Evolutionary conservation across 2,113 vertebrate species (phyloP), one percentile per base, ranked within the genome.

Genomic region (Merops nubicus): DNA sequence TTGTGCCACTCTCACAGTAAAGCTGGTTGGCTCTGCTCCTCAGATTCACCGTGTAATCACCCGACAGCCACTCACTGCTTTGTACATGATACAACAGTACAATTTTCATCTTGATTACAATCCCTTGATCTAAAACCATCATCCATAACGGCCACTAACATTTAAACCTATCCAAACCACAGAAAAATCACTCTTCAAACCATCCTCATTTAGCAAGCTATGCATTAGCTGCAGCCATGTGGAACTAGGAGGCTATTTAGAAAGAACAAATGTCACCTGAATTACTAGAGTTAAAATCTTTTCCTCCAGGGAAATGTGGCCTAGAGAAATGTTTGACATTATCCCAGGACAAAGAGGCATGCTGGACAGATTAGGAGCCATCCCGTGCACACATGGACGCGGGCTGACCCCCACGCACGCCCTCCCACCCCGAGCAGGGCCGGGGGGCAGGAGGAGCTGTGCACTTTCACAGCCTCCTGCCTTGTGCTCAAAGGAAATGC

Each of bases 401-500:
- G n/a, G n/a, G 76, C 67, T 69, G 45, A 33, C 51, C 43, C 29
- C 79, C 80, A 96, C 34, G 45, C 91, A 92, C 79, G 0, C n/a
- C 76, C 80, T 56, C 89, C 85, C 76, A 92, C 9, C 53, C 88
- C 51, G 47, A 64, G 65, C 31, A 45, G 89, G 60, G 16, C 80
- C 69, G 92, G 19, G 92, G 88, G 95, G 89, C 78, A 96, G 74
- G 60, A 75, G 88, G 88, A 85, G 73, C 92, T 75, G 75, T 51
- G 83, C 94, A 86, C 86, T 96, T 96, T 94, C 40, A 51, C 84
- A 92, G 95, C 84, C 70, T 96, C 91, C 91, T 95, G 86, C 68
- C 88, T 87, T 70, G 74, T 69, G 82, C 88, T 95, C 36, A 69
- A 95, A 98, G 98, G 98, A 98, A 98, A 98, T 96, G 95, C 95